These are phyloP conservation scores for Poecilus cupreus DNA, from an alignment of 2,888 invertebrate genomes.

Conservation along the genomic window DNA sequence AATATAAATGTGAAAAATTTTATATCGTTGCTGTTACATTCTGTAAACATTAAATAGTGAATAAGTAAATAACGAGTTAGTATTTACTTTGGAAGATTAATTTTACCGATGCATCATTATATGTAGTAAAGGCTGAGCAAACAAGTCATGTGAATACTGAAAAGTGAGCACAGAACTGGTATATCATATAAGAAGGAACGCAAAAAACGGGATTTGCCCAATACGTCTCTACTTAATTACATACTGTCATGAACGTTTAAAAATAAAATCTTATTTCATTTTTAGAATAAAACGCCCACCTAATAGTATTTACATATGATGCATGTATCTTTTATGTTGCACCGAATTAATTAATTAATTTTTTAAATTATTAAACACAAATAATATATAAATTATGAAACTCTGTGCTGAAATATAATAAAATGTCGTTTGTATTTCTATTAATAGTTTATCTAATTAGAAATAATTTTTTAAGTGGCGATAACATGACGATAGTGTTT, in stretches of 20 bases:
- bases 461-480: neutral
- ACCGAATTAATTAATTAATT: too few species aligned
- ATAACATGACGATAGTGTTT: slow-evolving; percentile 15
- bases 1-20: neutral
- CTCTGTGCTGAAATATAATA: neutral
- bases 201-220: slow-evolving; percentile 35
- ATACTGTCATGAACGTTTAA: slow-evolving; percentile 4
- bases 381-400: too few species aligned
- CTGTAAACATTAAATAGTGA: too few species aligned
- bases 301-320: neutral
- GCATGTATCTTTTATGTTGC: neutral
- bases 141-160: neutral
- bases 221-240: slow-evolving; percentile 13
- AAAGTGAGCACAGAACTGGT: neutral
- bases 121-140: too few species aligned
- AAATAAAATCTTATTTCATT: slow-evolving; percentile 38
- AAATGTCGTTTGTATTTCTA: neutral
- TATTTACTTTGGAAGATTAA: too few species aligned
- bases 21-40: too few species aligned
- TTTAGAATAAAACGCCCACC: slow-evolving; percentile 13
- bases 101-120: too few species aligned
- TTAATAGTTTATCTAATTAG: slow-evolving; percentile 16
- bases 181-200: neutral
- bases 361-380: neutral
- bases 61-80: too few species aligned